A percentile compares a stretch with the other conserved stretches of the same genome.
Evolutionary conservation across 2,797 vertebrate genomes (phyloP).

Genomic region (Chaetodon trifasciatus): DNA sequence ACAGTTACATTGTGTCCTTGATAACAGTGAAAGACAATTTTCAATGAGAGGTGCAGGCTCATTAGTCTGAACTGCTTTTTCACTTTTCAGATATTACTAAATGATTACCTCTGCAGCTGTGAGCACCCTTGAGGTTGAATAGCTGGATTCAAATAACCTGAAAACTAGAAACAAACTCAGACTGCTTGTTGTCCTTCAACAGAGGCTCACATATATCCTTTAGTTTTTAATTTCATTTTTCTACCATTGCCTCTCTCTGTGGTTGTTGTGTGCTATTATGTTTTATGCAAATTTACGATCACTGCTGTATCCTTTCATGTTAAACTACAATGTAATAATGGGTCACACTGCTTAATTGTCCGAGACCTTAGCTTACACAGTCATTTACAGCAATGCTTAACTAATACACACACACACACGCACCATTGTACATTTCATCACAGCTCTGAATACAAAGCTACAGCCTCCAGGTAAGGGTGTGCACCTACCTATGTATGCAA

Average conservation of each 20-base stretch:
- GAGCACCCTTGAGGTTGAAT: neutral
- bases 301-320: slow-evolving; percentile 6
- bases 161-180: neutral
- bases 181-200: neutral
- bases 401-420: slow-evolving; percentile 14
- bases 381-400: slow-evolving; percentile 58
- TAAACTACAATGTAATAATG: neutral
- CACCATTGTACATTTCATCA: neutral
- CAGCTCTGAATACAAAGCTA: neutral
- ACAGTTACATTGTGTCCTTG: neutral
- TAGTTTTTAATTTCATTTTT: neutral
- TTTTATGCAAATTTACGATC: slow-evolving; percentile 12
- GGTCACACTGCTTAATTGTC: slow-evolving; percentile 49
- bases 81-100: slow-evolving; percentile 19
- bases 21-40: slow-evolving; percentile 15
- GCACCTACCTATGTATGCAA: neutral
- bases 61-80: slow-evolving; percentile 24
- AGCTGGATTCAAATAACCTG: neutral
- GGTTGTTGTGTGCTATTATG: neutral
- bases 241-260: no score
- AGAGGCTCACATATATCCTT: neutral
- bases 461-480: neutral
- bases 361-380: slow-evolving; percentile 56
- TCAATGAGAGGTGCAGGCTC: slow-evolving; percentile 12
- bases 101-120: slow-evolving; percentile 30